A percentile compares a stretch with the other conserved stretches of the same genome.
These are phyloP conservation scores for Eupithecia tripunctaria DNA, from an alignment of 2,888 invertebrate genomes.

Conservation along the genomic window DNA sequence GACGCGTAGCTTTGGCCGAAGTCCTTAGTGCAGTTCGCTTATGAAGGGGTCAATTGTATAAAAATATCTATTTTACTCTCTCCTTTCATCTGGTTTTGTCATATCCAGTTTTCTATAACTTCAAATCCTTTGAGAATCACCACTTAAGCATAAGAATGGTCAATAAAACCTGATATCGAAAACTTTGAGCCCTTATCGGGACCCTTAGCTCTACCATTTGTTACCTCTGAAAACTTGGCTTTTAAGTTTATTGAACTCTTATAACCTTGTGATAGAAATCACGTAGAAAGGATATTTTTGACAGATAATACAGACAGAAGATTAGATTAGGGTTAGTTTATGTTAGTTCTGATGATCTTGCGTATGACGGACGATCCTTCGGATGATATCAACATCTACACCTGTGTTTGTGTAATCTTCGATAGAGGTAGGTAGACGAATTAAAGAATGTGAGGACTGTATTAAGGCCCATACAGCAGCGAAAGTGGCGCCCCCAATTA, in stretches of 20 bases:
- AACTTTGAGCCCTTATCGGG: conserved; percentile 24
- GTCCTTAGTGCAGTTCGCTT: too few species aligned
- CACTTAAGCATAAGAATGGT: conserved; percentile 16
- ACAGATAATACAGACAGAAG: not conserved
- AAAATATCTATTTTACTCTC: not conserved
- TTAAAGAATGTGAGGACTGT: too few species aligned
- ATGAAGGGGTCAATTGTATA: not conserved
- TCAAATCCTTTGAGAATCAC: conserved; percentile 11
- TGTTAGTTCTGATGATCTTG: not conserved
- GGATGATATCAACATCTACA: too few species aligned
- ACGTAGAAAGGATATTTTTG: not conserved
- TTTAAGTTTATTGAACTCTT: conserved; percentile 22
- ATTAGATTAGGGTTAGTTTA: too few species aligned
- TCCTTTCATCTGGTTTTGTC: too few species aligned
- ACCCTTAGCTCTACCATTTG: conserved; percentile 41
- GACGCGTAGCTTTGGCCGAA: too few species aligned
- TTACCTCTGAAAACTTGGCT: conserved; percentile 34
- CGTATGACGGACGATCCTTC: too few species aligned
- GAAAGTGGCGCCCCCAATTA: too few species aligned
- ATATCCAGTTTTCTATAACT: too few species aligned
- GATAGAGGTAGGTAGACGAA: too few species aligned
- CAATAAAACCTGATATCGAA: conserved; percentile 27
- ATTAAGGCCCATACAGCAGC: too few species aligned
- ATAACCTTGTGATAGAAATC: not conserved
- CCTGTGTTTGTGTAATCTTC: too few species aligned